Base-by-base conservation (phyloP, 2,113 vertebrate genomes). In the Malurus alboscapulatus region DNA sequence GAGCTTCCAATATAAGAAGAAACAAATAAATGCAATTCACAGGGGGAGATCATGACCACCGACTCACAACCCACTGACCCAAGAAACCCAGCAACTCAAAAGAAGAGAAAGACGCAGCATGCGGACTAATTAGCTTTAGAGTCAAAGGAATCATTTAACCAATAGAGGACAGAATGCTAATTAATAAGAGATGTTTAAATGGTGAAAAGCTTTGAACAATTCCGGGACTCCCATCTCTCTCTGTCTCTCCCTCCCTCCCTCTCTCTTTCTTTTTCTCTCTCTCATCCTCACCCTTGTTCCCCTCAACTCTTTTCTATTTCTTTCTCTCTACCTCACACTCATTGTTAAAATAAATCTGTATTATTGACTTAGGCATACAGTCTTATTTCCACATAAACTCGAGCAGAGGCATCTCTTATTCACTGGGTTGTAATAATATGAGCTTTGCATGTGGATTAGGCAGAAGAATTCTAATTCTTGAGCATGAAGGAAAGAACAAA, bases 11-110 rank as follows among this genome's bases (percentile, higher is more conserved):
- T 30, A 34, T 21, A 72, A 55, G 20, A 57, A 79, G 36, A 57
- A 55, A 26, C 9, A 34, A 72, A 30, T 42, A 65, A 72, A 72
- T 8, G 6, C 42, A 63, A 48, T 62, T 79, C 34, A 48, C 7
- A 17, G 3, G 25, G 4, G 7, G 34, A 30, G 34, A 55, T 71
- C 9, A 25, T 0, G 3, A 26, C 20, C n/a, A 19, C 16, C 0
- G 0, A 27, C 8, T 48, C 48, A 63, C 7, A 10, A 40, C 6
- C 10, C 42, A 42, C 57, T 26, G 34, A 48, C 6, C 20, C 34
- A 36, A 26, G 20, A 79, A 79, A 63, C 42, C 17, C 30, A 55
- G 13, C 25, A 48, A 36, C 5, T 57, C 20, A 9, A 62, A 63
- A 63, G 17, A 45, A 62, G 29, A 54, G 29, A 34, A 71, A 63